phyloP scores from a whole-genome alignment of 2,888 invertebrate genomes.

The Cheilosia vulpina region DNA sequence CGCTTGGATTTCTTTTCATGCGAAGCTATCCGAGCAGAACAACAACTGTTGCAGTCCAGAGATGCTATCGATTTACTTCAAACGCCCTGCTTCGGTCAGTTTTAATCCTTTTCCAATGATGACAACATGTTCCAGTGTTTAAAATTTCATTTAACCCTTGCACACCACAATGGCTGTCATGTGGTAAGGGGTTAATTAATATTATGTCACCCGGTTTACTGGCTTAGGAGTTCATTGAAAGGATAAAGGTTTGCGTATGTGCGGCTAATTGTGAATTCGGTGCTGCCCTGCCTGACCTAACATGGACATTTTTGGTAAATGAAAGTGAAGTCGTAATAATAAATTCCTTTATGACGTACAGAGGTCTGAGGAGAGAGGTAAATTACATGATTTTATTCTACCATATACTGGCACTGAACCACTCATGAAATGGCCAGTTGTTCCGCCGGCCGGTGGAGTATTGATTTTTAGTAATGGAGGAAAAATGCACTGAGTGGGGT shows the following conservation, averaged over 20 bases:
- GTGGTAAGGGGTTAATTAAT: constrained; percentile 72
- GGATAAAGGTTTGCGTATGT: constrained; percentile 39
- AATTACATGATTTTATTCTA: constrained; percentile 34
- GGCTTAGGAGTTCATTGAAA: constrained; percentile 30
- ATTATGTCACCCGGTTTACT: constrained; percentile 56
- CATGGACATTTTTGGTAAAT: constrained; percentile 50
- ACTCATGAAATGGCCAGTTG: constrained; percentile 28
- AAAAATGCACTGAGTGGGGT: constrained; percentile 9
- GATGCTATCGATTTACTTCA: constrained; percentile 28
- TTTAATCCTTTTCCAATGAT: constrained; percentile 24
- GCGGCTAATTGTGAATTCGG: constrained; percentile 44
- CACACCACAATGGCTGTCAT: constrained; percentile 61
- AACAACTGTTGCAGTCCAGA: constrained; percentile 61
- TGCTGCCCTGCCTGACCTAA: constrained; percentile 39
- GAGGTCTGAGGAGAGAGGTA: background rate
- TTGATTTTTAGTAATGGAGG: constrained; percentile 27
- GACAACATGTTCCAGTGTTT: constrained; percentile 56
- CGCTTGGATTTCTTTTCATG: constrained; percentile 9
- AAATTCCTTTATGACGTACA: constrained; percentile 12
- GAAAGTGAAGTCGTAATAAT: constrained; percentile 62
- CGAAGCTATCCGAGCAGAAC: background rate
- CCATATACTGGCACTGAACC: constrained; percentile 7
- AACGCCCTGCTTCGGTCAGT: background rate
- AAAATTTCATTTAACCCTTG: constrained; percentile 60
- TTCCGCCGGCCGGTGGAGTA: constrained; percentile 2